Conservation (phyloP, 2,888 invertebrate species). For the Synanthedon vespiformis region DNA sequence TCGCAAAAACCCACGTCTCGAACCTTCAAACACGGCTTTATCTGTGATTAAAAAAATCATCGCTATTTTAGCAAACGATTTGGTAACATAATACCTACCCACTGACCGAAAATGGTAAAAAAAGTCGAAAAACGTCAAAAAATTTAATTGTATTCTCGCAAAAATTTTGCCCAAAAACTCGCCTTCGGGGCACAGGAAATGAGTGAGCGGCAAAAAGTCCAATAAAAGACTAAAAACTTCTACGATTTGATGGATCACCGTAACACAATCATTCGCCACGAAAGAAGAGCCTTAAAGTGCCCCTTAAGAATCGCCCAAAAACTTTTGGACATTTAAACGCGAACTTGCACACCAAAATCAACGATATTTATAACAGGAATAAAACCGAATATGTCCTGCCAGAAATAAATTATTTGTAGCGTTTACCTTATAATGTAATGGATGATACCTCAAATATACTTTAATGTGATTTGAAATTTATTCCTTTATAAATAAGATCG, state of each 20-base stretch:
- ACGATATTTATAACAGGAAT: background rate
- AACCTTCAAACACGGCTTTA: conserved; percentile 21
- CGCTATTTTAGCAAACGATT: conserved; percentile 25
- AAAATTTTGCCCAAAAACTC: conserved; percentile 47
- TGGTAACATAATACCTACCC: conserved; percentile 52
- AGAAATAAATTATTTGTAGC: no score
- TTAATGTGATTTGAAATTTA: no score
- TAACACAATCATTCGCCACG: conserved; percentile 61
- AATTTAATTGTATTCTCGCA: conserved; percentile 53
- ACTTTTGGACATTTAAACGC: no score
- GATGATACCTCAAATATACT: no score
- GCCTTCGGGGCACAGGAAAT: conserved; percentile 60
- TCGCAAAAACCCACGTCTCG: conserved; percentile 15
- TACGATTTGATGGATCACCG: conserved; percentile 61
- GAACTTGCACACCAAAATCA: no score
- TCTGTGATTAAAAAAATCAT: conserved; percentile 32
- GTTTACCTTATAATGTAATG: no score
- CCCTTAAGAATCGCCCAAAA: conserved; percentile 65
- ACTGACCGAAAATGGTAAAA: conserved; percentile 51
- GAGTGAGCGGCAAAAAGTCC: conserved; percentile 50
- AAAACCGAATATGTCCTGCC: background rate
- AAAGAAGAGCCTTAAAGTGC: conserved; percentile 57
- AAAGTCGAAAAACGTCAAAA: conserved; percentile 26
- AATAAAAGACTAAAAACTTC: conserved; percentile 56
- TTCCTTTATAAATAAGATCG: no score